A percentile compares a stretch with the other conserved stretches of the same genome.
phyloP scores from a whole-genome alignment of 2,888 invertebrate genomes.

The Thelaira solivaga region DNA sequence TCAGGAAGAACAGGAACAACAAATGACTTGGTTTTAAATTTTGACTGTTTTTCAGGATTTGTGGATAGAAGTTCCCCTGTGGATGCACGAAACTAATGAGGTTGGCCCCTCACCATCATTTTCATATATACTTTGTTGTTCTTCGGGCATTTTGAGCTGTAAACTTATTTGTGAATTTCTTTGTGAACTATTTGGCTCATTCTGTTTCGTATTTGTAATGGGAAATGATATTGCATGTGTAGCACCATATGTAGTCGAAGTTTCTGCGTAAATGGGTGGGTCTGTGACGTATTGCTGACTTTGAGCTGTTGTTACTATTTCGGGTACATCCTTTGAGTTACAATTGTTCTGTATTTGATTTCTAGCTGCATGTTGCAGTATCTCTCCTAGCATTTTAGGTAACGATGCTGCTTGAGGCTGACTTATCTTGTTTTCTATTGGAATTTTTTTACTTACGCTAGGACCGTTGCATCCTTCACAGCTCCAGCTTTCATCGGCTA shows the following conservation, averaged over 20 bases:
- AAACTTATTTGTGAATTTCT: background rate
- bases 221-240: background rate
- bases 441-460: too few relatives aligned
- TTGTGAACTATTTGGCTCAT: background rate
- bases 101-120: too few relatives aligned
- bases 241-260: too few relatives aligned
- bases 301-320: background rate
- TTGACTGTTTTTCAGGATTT: too few relatives aligned
- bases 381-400: background rate
- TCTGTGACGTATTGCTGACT: background rate
- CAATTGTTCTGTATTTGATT: background rate
- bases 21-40: too few relatives aligned
- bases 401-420: constrained; percentile 31
- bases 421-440: too few relatives aligned
- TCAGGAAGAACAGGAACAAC: too few relatives aligned
- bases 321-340: background rate
- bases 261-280: background rate
- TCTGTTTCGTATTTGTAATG: background rate
- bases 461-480: background rate
- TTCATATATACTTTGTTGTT: too few relatives aligned
- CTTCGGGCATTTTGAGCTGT: background rate
- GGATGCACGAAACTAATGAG: too few relatives aligned
- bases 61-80: too few relatives aligned
- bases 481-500: background rate
- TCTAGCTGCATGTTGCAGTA: too few relatives aligned